A percentile compares a stretch with the other conserved stretches of the same genome.
phyloP scores from a whole-genome alignment of 1,140 invertebrate species.

The Venustaconcha ellipsiformis region DNA sequence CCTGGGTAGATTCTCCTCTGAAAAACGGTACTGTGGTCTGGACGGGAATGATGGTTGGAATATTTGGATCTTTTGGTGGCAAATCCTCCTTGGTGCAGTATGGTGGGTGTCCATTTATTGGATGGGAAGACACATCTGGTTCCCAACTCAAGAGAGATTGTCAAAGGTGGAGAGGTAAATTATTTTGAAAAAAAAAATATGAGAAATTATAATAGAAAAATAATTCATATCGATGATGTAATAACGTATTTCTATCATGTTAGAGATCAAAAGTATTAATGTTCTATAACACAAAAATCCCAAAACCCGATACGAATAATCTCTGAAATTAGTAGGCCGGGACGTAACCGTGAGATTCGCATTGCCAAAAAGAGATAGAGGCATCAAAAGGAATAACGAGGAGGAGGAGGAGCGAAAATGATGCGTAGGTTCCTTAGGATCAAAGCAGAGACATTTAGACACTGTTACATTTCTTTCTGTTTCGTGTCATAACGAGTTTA shows the following conservation, averaged over 20 bases:
- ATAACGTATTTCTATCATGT: background rate
- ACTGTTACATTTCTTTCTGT: background rate
- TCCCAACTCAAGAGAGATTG: conserved; percentile 20
- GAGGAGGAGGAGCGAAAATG: background rate
- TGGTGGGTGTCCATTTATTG: conserved; percentile 20
- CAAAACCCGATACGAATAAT: too few relatives aligned
- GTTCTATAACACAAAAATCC: too few relatives aligned
- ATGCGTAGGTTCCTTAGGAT: background rate
- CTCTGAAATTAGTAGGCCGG: too few relatives aligned
- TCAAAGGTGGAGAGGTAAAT: conserved; percentile 22
- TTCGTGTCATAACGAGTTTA: background rate
- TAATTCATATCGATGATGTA: background rate
- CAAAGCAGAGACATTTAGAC: background rate
- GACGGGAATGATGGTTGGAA: background rate
- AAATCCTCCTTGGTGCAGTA: background rate
- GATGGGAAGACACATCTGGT: conserved; percentile 23
- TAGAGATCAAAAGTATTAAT: background rate
- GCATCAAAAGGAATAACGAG: too few relatives aligned
- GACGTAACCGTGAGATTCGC: too few relatives aligned
- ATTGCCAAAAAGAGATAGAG: too few relatives aligned
- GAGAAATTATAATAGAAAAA: background rate
- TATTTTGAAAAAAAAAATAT: background rate
- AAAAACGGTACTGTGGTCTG: background rate
- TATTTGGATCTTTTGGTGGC: background rate
- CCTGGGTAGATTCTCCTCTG: conserved; percentile 8